Base-by-base conservation (phyloP, 2,113 vertebrate species). In the Channa maculata region DNA sequence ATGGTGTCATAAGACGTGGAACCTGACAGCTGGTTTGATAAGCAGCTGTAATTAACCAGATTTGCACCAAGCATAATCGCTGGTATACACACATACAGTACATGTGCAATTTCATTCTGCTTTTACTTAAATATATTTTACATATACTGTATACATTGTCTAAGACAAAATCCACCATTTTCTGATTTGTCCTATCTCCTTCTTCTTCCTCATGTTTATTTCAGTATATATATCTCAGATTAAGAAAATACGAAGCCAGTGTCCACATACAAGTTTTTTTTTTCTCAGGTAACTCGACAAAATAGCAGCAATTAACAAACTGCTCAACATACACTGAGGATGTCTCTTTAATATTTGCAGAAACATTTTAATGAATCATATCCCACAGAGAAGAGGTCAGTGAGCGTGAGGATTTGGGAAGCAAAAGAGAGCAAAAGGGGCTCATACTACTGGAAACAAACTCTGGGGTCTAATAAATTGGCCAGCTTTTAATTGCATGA, bases 321-420 rank as follows among this genome's bases (percentile, higher is more conserved):
- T 96, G 94, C 96, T 96, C 95, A 96, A 97, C 95, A 96, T 95
- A 94, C 94, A 94, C 93, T 94, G 96, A 96, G 95, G 94, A 95
- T 96, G 96, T 96, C 93, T 95, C 95, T 95, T 96, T 95, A 96
- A 94, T 94, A 89, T 95, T 95, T 94, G 94, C 94, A 94, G 93
- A 94, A 91, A 94, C 91, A 93, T 95, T 94, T 94, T 96, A 96
- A 96, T 95, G 94, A 95, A 95, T 95, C 95, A 94, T 95, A 64
- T 94, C 85, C 92, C 90, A 91, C 86, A 67, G 38, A 85, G 48
- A 71, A 50, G 57, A 75, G 11, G 39, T 67, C 67, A 64, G 54
- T 39, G 43, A 46, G 50, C 62, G 44, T 37, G 3, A n/a, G 51
- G 12, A 50, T 75, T 70, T 65, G 38, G 39, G 41, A 75, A 34